Percentiles rank a stretch among this genome's conserved stretches.
Evolutionary conservation across 2,888 invertebrate species (phyloP).

Genomic region (Callosobruchus maculatus): DNA sequence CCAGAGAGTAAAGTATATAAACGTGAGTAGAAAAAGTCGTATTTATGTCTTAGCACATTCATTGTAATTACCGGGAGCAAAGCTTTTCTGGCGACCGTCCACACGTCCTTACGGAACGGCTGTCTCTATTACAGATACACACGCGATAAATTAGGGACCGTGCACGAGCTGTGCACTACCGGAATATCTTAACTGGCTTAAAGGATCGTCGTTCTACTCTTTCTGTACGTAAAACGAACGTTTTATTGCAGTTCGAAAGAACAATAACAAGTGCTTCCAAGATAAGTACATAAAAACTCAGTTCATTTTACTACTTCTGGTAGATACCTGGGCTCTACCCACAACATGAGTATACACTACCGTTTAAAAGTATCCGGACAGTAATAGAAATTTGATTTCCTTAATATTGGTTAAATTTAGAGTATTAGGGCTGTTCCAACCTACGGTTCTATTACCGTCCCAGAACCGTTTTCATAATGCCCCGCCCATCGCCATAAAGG

Average conservation of each 20-base stretch:
- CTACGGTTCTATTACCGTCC: too few species aligned
- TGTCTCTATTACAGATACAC: conserved; percentile 44
- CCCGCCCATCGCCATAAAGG: too few species aligned
- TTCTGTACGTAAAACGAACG: conserved; percentile 8
- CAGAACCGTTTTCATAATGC: too few species aligned
- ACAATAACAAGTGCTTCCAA: too few species aligned
- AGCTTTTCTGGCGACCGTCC: conserved; percentile 46
- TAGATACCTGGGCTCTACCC: too few species aligned
- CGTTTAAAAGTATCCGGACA: too few species aligned
- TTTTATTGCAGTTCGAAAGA: conserved; percentile 6
- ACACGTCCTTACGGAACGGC: conserved; percentile 44
- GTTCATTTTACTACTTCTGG: too few species aligned
- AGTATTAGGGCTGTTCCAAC: too few species aligned
- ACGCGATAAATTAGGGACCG: conserved; percentile 44
- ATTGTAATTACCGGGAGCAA: conserved; percentile 42
- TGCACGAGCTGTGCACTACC: conserved; percentile 30
- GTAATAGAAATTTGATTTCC: too few species aligned
- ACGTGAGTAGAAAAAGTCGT: conserved; percentile 24
- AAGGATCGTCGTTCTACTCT: conserved; percentile 14
- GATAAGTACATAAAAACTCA: too few species aligned
- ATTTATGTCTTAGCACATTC: conserved; percentile 39
- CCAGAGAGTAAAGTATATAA: conserved; percentile 23
- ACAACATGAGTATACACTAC: too few species aligned
- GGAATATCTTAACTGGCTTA: conserved; percentile 41
- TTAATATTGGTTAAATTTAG: too few species aligned